A percentile compares a stretch with the other conserved stretches of the same genome.
Evolutionary conservation across 2,797 vertebrate genomes (phyloP).

Genomic region (Cichlasoma orientale): DNA sequence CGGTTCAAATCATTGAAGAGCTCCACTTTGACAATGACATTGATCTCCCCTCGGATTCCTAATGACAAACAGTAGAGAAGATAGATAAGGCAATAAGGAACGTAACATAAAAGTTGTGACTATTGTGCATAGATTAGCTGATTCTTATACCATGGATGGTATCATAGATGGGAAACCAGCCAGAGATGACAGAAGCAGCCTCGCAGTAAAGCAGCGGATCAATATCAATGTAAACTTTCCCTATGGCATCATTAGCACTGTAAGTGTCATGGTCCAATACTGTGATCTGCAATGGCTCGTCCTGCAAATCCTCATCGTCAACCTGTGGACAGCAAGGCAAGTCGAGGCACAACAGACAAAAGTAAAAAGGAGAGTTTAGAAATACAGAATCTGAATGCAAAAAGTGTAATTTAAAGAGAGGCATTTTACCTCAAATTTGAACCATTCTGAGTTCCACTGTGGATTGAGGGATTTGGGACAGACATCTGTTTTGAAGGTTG

Average conservation of each 20-base stretch:
- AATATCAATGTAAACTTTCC: constrained; percentile 99
- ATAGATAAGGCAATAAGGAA: neutral
- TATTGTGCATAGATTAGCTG: neutral
- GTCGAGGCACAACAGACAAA: neutral
- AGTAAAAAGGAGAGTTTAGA: neutral
- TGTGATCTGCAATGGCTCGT: constrained; percentile 97
- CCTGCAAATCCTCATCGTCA: constrained; percentile 97
- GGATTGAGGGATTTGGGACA: constrained; percentile 97
- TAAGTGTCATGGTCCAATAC: constrained; percentile 98
- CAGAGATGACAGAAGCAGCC: constrained; percentile 96
- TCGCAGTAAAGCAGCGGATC: constrained; percentile 94
- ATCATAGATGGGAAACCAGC: constrained; percentile 99
- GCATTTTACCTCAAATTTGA: constrained; percentile 96
- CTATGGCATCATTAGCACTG: constrained; percentile 98
- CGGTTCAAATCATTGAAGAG: constrained; percentile 98
- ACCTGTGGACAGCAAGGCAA: constrained; percentile 79
- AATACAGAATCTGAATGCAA: neutral
- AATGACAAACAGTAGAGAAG: neutral
- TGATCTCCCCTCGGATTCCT: constrained; percentile 98
- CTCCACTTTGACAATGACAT: constrained; percentile 96
- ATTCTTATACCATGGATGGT: constrained; percentile 91
- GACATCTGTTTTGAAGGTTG: constrained; percentile 98
- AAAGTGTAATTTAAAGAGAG: neutral
- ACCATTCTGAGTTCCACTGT: constrained; percentile 99
- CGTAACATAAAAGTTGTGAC: neutral